Evolutionary conservation across 2,888 invertebrate species (phyloP), one percentile per base, ranked within the genome.

Genomic region (Slavum lentiscoides): DNA sequence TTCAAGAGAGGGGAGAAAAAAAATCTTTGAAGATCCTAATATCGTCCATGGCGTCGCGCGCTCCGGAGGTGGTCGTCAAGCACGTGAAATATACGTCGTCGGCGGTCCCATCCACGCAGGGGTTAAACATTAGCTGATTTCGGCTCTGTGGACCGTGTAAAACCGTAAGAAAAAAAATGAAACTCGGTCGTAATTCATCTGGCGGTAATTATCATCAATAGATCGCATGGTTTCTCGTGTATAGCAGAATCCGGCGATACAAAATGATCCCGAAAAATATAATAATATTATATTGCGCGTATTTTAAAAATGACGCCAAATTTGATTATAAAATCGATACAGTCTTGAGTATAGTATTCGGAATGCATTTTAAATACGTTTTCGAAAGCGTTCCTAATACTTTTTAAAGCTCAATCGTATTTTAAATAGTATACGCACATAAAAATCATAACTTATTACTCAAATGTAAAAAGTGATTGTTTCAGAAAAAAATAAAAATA

Each of bases 71-170:
- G 69, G 53, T 23, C 2, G 15, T 49, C 9, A 21, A 15, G 72
- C 21, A 23, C 23, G 72, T 72, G 58, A 72, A 59, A 43, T 72
- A 59, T 43, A 59, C 19, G 55, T 5, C 6, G 55, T 17, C 2
- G n/a, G 59, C n/a, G 23, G 17, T 19, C 17, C 43, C 9, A 23
- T 23, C 17, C 8, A 21, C 39, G 17, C 39, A 6, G 23, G 23
- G 5, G 49, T 68, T 4, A 61, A 3, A 73, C 7, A n/a, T 73
- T 73, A 73, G 62, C 62, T 73, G 73, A 73, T 62, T 73, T 73
- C 62, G 62, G 62, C 49, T n/a, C 23, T 69, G 23, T 23, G 49
- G 73, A 73, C 62, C 61, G 8, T 30, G 19, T 19, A 49, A 39
- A 59, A 59, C 39, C 61, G 61, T 43, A 61, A 21, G 19, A 21